These are phyloP conservation scores for Quadroppia sp. DNA, from an alignment of 2,888 invertebrate genomes.

Conservation along the genomic window DNA sequence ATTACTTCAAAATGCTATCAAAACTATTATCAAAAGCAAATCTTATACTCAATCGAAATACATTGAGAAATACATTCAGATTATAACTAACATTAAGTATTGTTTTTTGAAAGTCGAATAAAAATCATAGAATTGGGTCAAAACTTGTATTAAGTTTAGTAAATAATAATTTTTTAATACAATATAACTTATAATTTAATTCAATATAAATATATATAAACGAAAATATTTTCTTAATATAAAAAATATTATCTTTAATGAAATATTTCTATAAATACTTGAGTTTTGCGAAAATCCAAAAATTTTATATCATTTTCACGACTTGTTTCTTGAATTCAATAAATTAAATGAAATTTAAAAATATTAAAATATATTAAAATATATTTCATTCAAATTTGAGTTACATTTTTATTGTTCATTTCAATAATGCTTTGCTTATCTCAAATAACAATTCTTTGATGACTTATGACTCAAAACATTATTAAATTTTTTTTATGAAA, in stretches of 20 bases:
- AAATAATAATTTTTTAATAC: background rate
- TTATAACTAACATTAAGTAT: background rate
- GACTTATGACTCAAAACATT: background rate
- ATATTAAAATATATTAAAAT: no score
- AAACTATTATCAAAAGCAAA: constrained; percentile 23
- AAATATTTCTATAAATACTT: no score
- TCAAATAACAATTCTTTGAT: no score
- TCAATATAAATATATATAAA: constrained; percentile 3
- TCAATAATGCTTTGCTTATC: no score
- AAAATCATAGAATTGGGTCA: constrained; percentile 1
- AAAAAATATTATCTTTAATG: no score
- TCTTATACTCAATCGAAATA: constrained; percentile 1
- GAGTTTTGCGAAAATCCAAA: no score
- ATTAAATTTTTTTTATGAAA: background rate
- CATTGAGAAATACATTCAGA: background rate
- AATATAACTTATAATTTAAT: constrained; percentile 17
- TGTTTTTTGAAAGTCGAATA: constrained; percentile 10
- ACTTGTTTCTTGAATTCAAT: no score
- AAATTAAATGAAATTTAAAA: no score
- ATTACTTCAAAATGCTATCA: background rate
- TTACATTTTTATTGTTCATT: no score
- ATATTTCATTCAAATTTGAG: no score
- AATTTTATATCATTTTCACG: no score
- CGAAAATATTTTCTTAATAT: no score
- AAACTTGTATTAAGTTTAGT: background rate